Percentiles rank a stretch among this genome's conserved stretches.
phyloP scores from a whole-genome alignment of 53 echinoderm and acorn worm genomes.

The Hippasteria phrygiana region DNA sequence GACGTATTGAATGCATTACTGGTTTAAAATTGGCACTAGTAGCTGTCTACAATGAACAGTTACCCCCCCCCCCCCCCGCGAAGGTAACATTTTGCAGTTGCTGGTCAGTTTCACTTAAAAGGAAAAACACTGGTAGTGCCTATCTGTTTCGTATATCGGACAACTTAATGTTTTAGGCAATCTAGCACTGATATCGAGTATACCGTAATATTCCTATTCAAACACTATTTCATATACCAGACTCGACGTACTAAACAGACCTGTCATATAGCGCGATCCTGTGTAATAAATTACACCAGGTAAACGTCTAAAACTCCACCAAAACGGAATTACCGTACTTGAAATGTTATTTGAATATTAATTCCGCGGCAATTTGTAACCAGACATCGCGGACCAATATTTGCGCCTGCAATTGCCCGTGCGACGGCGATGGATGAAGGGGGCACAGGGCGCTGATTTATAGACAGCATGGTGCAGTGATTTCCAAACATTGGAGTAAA shows the following conservation, averaged over 20 bases:
- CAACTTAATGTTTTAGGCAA: no score
- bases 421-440: not conserved
- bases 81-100: no score
- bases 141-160: no score
- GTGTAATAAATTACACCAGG: not conserved
- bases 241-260: not conserved
- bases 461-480: not conserved
- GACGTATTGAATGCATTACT: no score
- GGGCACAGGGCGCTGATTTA: not conserved
- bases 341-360: not conserved
- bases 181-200: no score
- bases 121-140: no score
- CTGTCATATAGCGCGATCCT: not conserved
- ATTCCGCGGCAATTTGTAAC: slow-evolving; percentile 5
- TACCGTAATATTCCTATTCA: not conserved
- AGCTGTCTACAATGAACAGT: no score
- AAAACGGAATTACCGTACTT: not conserved
- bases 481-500: slow-evolving; percentile 19
- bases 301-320: slow-evolving; percentile 1
- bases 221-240: not conserved
- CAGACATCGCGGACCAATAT: not conserved
- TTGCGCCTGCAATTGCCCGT: slow-evolving; percentile 1
- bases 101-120: no score
- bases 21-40: no score
- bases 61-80: no score